Evolutionary conservation across 2,888 invertebrate species (phyloP).

Genomic region (Petrolisthes manimaculis): DNA sequence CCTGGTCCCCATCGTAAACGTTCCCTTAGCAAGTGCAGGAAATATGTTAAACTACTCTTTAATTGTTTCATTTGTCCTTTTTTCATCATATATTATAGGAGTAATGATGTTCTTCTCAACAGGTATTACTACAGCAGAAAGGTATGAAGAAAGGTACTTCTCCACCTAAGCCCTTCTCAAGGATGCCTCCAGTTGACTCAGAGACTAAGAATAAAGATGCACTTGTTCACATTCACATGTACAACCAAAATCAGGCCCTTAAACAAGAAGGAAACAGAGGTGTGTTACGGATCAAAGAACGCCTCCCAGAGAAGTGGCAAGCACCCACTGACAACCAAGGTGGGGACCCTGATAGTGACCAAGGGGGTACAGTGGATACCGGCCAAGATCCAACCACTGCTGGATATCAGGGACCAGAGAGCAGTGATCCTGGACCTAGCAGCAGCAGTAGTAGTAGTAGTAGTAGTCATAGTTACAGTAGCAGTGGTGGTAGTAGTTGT

Average conservation of each 20-base stretch:
- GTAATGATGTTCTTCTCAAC: background rate
- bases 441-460: background rate
- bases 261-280: conserved; percentile 47
- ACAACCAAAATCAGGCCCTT: conserved; percentile 52
- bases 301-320: conserved; percentile 62
- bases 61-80: no score
- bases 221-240: conserved; percentile 61
- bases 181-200: conserved; percentile 16
- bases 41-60: background rate
- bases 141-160: conserved; percentile 55
- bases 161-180: conserved; percentile 32
- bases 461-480: background rate
- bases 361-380: conserved; percentile 14
- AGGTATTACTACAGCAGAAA: conserved; percentile 64
- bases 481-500: background rate
- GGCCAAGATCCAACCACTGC: background rate
- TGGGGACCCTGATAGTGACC: conserved; percentile 14
- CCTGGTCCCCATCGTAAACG: background rate
- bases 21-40: background rate
- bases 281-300: conserved; percentile 58
- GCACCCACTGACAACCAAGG: conserved; percentile 30
- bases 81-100: no score
- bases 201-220: conserved; percentile 45
- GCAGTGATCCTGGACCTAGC: background rate
- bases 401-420: conserved; percentile 10